Evolutionary conservation across 2,888 invertebrate species (phyloP).

Genomic region (Archaeoteleia sp.): DNA sequence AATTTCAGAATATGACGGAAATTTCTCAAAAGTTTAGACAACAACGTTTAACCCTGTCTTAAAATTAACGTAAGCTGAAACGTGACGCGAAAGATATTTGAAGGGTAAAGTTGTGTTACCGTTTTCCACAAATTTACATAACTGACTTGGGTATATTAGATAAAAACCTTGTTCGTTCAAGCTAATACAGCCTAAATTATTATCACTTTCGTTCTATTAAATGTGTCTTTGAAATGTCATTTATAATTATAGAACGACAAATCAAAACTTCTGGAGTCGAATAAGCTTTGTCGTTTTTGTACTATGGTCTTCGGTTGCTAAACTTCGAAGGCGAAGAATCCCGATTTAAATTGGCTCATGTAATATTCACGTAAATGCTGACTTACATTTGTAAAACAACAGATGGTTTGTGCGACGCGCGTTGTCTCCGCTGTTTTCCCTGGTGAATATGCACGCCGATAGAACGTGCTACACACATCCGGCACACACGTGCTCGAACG

Average conservation of each 20-base stretch:
- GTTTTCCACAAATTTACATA: conserved; percentile 29
- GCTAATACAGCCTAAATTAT: conserved; percentile 23
- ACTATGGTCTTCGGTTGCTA: conserved; percentile 14
- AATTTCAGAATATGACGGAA: too few relatives aligned
- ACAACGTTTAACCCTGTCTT: conserved; percentile 26
- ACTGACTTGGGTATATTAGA: conserved; percentile 22
- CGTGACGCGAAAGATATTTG: conserved; percentile 33
- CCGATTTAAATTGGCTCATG: conserved; percentile 16
- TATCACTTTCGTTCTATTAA: too few relatives aligned
- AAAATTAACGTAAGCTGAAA: conserved; percentile 33
- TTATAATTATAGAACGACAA: too few relatives aligned
- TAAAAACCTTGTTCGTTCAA: conserved; percentile 21
- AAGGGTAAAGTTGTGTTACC: conserved; percentile 26
- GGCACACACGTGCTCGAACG: conserved; percentile 38
- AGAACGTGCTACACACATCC: conserved; percentile 47
- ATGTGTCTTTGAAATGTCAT: too few relatives aligned
- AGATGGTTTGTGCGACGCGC: conserved; percentile 23
- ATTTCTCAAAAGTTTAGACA: conserved; percentile 23
- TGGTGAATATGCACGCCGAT: conserved; percentile 43
- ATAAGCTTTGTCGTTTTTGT: too few relatives aligned
- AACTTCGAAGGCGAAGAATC: conserved; percentile 12
- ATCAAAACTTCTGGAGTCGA: conserved; percentile 17
- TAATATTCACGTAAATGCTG: conserved; percentile 29
- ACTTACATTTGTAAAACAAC: conserved; percentile 24
- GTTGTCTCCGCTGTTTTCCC: conserved; percentile 38